phyloP scores from a whole-genome alignment of 2,797 vertebrate genomes.

The Urocyon cinereoargenteus region DNA sequence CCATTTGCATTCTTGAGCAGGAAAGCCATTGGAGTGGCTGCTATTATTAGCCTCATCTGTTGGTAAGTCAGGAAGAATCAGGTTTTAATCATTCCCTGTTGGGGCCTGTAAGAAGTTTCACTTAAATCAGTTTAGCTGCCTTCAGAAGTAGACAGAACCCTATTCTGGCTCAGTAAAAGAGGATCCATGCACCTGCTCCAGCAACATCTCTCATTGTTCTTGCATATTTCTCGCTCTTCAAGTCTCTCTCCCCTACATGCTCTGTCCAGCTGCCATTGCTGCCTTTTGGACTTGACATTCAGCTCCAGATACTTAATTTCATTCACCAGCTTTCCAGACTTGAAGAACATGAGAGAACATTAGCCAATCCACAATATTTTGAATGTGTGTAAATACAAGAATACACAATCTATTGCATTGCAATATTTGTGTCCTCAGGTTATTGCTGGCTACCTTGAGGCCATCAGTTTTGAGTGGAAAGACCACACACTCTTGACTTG shows the following conservation, averaged over 20 bases:
- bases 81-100: not conserved
- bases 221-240: not conserved
- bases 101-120: not conserved
- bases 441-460: not conserved
- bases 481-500: not conserved
- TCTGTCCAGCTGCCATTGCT: not conserved
- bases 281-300: not conserved
- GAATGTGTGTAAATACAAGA: not conserved
- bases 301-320: not conserved
- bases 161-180: not conserved
- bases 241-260: not conserved
- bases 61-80: not conserved
- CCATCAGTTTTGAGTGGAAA: not conserved
- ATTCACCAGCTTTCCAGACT: not conserved
- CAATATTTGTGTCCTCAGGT: not conserved
- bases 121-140: not conserved
- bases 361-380: not conserved
- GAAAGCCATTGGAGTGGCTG: not conserved
- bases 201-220: not conserved
- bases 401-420: not conserved
- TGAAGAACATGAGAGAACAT: not conserved
- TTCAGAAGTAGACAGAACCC: not conserved
- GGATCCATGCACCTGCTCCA: not conserved
- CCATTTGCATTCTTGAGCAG: not conserved
- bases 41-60: not conserved